Base-by-base conservation (phyloP, 2,113 vertebrate species). In the Lontra canadensis region DNA sequence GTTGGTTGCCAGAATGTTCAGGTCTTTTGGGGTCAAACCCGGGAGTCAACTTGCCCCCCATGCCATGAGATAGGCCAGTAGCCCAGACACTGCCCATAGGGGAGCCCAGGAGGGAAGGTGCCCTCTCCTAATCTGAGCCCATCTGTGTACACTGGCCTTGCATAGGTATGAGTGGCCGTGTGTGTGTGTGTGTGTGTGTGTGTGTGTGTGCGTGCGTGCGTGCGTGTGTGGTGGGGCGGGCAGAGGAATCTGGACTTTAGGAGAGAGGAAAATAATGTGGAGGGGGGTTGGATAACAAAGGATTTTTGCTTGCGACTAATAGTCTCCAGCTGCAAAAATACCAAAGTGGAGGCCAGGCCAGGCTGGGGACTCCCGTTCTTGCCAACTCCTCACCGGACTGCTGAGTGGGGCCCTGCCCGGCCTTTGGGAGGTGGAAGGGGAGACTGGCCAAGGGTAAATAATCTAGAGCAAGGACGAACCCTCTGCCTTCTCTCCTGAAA, bases 301-400 rank as follows among this genome's bases (percentile, higher is more conserved):
- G 97, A 96, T 81, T 98, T 97, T 97, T 96, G 92, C 97, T 98
- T 96, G 88, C 84, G 87, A 97, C 96, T 97, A 97, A 98, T 97
- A 96, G 94, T 97, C 97, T 98, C 97, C 97, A 97, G 97, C 97
- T 98, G 98, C 97, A 97, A 96, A 98, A 98, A 98, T 98, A 98
- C 97, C 96, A 95, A 96, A 97, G 76, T 81, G 74, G 92, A 97
- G 97, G 90, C 94, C 93, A 92, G 92, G 84, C 97, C 4, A 11
- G 87, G 63, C 88, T 39, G 25, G 95, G 90, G 97, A 96, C 87
- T 76, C 84, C 55, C 65, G 17, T 74, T 82, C 97, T 92, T 67
- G 95, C 96, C 97, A 98, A 59, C 47, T 98, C 92, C 95, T 97
- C 89, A 94, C 97, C 20, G 94, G 94, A 96, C 94, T 97, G 95